Base-by-base conservation (phyloP, 2,113 vertebrate genomes). In the Esox niger region DNA sequence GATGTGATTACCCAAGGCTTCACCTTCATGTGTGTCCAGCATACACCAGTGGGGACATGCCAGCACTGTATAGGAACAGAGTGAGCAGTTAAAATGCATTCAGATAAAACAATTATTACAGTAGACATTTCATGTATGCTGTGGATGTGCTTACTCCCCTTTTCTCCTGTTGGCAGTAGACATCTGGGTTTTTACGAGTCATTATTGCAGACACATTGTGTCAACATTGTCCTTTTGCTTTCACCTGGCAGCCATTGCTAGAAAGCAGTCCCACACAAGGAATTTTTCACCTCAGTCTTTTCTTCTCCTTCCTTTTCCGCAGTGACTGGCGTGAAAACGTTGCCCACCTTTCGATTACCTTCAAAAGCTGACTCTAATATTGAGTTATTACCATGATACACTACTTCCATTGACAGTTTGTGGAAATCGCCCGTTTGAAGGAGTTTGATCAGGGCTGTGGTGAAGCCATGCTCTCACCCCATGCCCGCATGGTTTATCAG, bases 351-450 rank as follows among this genome's bases (percentile, higher is more conserved):
- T 63, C 77, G 10, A 20, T 65, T 68, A 62, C 66, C 73, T 66
- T 69, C 21, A 52, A 68, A 68, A 75, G 27, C 56, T 56, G 38
- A 64, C 69, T 71, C 72, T 69, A 75, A 79, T 72, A 69, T 75
- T 64, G 8, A 66, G 55, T 65, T 65, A 61, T 72, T 75, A 75
- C 72, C 29, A 32, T 75, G 77, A 75, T 75, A 61, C 66, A 69
- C 69, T 72, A 73, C 57, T 71, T 79, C n/a, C 69, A 79, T 71
- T 64, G 72, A 59, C 65, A 71, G 68, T 56, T 35, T 65, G 68
- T 63, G 64, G 47, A 62, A 75, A 65, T 59, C 33, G 68, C 72
- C 55, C 64, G 64, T 75, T 71, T 71, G 47, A 26, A 47, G 2
- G 55, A 60, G 72, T 79, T 68, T 71, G 65, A 71, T 79, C 64